phyloP scores from a whole-genome alignment of 2,113 vertebrate species.

The Podocnemis expansa region DNA sequence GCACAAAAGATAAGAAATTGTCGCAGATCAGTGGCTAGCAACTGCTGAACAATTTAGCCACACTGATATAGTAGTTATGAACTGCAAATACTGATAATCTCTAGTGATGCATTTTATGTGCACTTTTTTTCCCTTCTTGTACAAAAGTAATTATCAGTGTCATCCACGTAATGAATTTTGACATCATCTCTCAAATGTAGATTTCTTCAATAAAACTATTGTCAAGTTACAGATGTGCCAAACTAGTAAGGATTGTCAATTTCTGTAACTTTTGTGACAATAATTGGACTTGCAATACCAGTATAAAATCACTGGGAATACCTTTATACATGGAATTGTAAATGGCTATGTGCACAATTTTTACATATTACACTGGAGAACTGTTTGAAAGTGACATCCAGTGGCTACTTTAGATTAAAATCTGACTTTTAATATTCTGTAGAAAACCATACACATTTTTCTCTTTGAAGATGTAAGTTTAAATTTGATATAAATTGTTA shows the following conservation, averaged over 20 bases:
- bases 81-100: background rate
- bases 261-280: background rate
- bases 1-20: background rate
- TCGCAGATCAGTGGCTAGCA: background rate
- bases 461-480: slow-evolving; percentile 19
- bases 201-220: background rate
- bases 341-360: background rate
- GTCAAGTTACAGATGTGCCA: background rate
- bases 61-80: background rate
- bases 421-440: background rate
- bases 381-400: slow-evolving; percentile 51
- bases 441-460: slow-evolving; percentile 1
- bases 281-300: background rate
- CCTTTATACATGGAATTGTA: slow-evolving; percentile 19
- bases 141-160: background rate
- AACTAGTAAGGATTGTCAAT: background rate
- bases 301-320: background rate
- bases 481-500: slow-evolving; percentile 38
- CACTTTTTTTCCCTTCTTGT: slow-evolving; percentile 22
- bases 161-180: slow-evolving; percentile 14
- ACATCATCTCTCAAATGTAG: slow-evolving; percentile 38
- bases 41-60: background rate
- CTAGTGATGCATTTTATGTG: slow-evolving; percentile 19
- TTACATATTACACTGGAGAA: slow-evolving; percentile 6
- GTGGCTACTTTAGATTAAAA: slow-evolving; percentile 24